A percentile compares a stretch with the other conserved stretches of the same genome.
phyloP scores from a whole-genome alignment of 1,140 invertebrate species.

The Sarcophaga peregrina region DNA sequence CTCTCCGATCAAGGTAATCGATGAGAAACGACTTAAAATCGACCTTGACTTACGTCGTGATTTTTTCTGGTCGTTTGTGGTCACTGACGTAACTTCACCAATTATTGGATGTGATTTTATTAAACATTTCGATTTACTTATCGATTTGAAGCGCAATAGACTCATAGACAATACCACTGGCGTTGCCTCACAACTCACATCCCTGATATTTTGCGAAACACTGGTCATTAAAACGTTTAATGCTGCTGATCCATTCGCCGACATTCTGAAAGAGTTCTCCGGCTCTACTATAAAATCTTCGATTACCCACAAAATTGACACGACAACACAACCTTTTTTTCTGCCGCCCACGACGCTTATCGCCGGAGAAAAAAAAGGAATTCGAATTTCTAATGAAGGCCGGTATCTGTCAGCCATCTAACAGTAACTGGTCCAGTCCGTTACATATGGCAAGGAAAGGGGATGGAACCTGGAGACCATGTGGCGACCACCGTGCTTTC shows the following conservation, averaged over 20 bases:
- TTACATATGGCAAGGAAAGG: slow-evolving; percentile 56
- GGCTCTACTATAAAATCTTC: slow-evolving; percentile 37
- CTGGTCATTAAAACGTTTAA: neutral
- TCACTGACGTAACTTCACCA: slow-evolving; percentile 12
- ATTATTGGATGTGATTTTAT: slow-evolving; percentile 18
- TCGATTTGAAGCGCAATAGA: neutral
- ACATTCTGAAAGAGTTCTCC: neutral
- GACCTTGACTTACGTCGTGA: neutral
- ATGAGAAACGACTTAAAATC: neutral
- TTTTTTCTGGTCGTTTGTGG: slow-evolving; percentile 34
- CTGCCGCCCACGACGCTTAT: neutral
- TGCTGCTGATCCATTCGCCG: neutral
- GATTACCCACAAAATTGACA: slow-evolving; percentile 29
- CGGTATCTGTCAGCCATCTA: neutral
- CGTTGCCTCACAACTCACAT: neutral
- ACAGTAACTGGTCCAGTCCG: slow-evolving; percentile 56
- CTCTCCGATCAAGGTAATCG: neutral
- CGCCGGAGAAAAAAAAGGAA: slow-evolving; percentile 45
- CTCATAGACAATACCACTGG: slow-evolving; percentile 24
- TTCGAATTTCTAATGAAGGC: slow-evolving; percentile 26
- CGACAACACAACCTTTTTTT: neutral
- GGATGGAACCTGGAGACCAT: neutral
- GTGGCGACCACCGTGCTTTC: neutral
- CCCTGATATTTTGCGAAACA: neutral
- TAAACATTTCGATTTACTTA: neutral